Evolutionary conservation across 2,113 vertebrate genomes (phyloP).

Genomic region (Embiotoca jacksoni): DNA sequence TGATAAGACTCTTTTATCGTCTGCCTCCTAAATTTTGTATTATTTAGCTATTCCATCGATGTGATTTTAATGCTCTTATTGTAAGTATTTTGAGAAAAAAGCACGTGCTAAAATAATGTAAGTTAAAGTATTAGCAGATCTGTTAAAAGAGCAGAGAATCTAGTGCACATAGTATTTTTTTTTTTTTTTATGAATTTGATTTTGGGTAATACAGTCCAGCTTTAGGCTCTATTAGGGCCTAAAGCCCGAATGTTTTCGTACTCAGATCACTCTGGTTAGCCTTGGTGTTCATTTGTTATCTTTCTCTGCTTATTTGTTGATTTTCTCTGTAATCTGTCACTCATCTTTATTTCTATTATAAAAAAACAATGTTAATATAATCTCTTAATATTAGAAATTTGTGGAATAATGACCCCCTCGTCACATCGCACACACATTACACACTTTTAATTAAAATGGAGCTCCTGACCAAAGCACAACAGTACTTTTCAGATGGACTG

Average conservation of each 20-base stretch:
- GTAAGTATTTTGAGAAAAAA: too few relatives aligned
- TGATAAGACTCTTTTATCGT: too few relatives aligned
- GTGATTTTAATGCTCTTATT: too few relatives aligned
- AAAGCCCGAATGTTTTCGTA: not conserved
- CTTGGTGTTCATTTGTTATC: not conserved
- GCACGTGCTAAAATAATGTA: too few relatives aligned
- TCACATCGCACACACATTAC: not conserved
- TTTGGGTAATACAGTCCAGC: not conserved
- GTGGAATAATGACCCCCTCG: not conserved
- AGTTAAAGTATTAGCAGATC: too few relatives aligned
- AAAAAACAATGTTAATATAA: not conserved
- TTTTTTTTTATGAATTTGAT: not conserved
- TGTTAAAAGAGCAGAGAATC: too few relatives aligned
- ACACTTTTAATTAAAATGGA: not conserved
- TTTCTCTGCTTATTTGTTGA: not conserved
- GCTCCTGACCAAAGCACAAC: not conserved
- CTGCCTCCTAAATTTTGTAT: too few relatives aligned
- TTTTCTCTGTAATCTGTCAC: not conserved
- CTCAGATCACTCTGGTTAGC: not conserved
- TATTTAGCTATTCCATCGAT: too few relatives aligned
- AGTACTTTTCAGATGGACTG: conserved; percentile 13
- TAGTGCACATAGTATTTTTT: too few relatives aligned
- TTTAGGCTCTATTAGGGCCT: not conserved
- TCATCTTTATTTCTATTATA: not conserved
- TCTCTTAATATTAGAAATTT: not conserved